Evolutionary conservation across 2,113 vertebrate species (phyloP), one percentile per base, ranked within the genome.

Genomic region (Malaclemys terrapin): DNA sequence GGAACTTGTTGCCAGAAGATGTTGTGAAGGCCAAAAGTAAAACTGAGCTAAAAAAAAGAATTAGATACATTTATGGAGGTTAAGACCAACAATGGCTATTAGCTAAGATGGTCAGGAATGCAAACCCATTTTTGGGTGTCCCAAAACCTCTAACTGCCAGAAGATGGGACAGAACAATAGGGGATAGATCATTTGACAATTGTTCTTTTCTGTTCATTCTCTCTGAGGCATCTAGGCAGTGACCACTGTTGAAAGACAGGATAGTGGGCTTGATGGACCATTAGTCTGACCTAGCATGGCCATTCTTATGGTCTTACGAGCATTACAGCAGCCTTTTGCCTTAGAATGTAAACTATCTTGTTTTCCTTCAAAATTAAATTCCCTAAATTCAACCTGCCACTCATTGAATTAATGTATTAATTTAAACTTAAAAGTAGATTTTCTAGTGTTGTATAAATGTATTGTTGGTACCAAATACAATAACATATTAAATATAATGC

Each of bases 351-450:
- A 93, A 78, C 47, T 90, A 87, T 49, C 62, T 86, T 89, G 59
- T 94, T 94, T 90, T 82, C 42, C 84, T 78, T 62, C 57, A 31
- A 62, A 62, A 62, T 62, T 12, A 62, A 27, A 31, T 62, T 62
- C 11, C 57, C 27, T 82, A 84, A 90, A 90, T 90, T 91, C 59
- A 84, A 69, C 52, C 20, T 80, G 45, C 72, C 10, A 85, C 91
- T 95, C 90, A 96, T 76, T 93, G 38, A 90, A 94, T 96, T 96
- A 90, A n/a, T 80, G 11, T 42, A 75, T 93, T 78, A 78, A 45
- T 47, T 47, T 91, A 76, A 56, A 53, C 94, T 89, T 93, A 80
- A 78, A 84, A 80, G 49, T 10, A 56, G 20, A 1, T 45, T 84
- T 95, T 82, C 79, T 50, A 56, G 52, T 90, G 80, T 25, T 90